Evolutionary conservation across 2,113 vertebrate genomes (phyloP), one percentile per base, ranked within the genome.

Genomic region (Chaetorhynchus papuensis): DNA sequence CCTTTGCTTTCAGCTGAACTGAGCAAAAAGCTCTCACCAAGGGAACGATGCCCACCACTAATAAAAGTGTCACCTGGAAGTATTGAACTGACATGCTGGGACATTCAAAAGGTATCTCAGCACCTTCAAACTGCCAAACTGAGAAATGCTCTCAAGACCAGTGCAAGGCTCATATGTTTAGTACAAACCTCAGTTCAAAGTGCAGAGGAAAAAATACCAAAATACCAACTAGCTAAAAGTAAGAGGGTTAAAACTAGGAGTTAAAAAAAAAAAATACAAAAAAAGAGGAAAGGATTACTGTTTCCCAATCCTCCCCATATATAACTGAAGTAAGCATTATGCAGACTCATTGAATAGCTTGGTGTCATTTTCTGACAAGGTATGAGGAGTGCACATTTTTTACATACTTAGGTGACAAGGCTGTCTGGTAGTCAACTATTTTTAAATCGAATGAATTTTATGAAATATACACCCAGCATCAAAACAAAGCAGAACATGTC

Each of bases 61-160:
- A 47, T 9, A 47, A 9, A 69, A 30, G 39, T 15, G 37, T 63
- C 57, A 41, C 65, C 27, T 57, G 9, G 30, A 74, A 39, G 24
- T 39, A 53, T 30, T 78, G 52, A 69, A 24, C 1, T 45, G 23
- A 44, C 27, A 9, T 23, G 16, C 20, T 52, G 26, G 35, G 60
- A 35, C 37, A n/a, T 85, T 90, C 56, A n/a, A 27, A 81, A 56
- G 35, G 37, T 35, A 6, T 33, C 53, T 14, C 18, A 8, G 31
- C 22, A 57, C 49, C 45, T 78, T 47, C 65, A 74, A 37, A 66
- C 15, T 28, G 60, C 50, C 27, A 84, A 16, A 52, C 15, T 63
- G 37, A 77, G n/a, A 85, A 65, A 22, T 7, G 9, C 10, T 44
- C 14, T 79, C 0, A 0, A 89, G 33, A 78, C 6, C 15, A 44